phyloP scores from a whole-genome alignment of 2,888 invertebrate genomes.

The Eulithis testata region DNA sequence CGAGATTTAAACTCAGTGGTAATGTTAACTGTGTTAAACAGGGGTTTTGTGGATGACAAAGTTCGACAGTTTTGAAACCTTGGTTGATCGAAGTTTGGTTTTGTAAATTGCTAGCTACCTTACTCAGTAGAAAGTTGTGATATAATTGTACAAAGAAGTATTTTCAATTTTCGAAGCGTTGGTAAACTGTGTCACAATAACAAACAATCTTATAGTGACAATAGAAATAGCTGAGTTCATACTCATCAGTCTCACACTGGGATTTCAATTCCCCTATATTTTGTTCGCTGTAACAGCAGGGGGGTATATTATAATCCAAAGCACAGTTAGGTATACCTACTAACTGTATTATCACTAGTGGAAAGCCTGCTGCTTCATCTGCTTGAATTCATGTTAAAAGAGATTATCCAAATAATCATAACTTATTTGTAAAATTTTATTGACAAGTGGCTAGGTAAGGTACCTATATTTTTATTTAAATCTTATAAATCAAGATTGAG shows the following conservation, averaged over 20 bases:
- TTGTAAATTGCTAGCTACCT: not conserved
- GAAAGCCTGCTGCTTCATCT: not conserved
- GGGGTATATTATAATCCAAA: conserved; percentile 21
- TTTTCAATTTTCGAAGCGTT: not conserved
- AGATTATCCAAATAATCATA: too few relatives aligned
- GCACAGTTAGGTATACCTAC: not conserved
- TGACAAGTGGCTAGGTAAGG: too few relatives aligned
- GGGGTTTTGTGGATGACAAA: conserved; percentile 27
- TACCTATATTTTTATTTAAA: too few relatives aligned
- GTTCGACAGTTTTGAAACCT: conserved; percentile 24
- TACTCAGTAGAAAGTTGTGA: not conserved
- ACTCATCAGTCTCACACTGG: conserved; percentile 24
- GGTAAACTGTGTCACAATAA: conserved; percentile 2
- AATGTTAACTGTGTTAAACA: conserved; percentile 36
- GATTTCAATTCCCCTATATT: conserved; percentile 24
- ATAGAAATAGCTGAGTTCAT: conserved; percentile 24
- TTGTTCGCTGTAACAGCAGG: conserved; percentile 24
- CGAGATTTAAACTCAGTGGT: conserved; percentile 41
- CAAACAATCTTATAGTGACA: conserved; percentile 19
- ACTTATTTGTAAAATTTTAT: not conserved
- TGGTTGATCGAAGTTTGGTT: conserved; percentile 4
- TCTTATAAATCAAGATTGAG: too few relatives aligned
- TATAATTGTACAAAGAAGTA: not conserved
- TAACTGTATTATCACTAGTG: not conserved
- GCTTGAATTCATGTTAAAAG: too few relatives aligned